phyloP scores from a whole-genome alignment of 1,140 invertebrate genomes.

The Drosophila asahinai region DNA sequence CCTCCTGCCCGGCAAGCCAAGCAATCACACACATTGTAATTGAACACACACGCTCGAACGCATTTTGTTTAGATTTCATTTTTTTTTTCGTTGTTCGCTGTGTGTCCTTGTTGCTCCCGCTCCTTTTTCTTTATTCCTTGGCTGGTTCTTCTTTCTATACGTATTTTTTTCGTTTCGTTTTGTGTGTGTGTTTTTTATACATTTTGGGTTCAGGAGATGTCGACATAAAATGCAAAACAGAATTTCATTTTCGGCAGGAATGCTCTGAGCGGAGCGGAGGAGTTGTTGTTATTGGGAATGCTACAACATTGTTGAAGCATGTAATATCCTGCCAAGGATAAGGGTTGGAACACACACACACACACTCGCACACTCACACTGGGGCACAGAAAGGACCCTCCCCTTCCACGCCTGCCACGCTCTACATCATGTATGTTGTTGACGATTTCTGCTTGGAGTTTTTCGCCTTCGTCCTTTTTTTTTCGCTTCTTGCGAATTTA shows the following conservation, averaged over 20 bases:
- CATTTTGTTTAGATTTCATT: constrained; percentile 84
- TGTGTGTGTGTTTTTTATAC: constrained; percentile 47
- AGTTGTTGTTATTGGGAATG: constrained; percentile 79
- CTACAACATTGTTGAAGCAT: constrained; percentile 84
- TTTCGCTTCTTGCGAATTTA: constrained; percentile 75
- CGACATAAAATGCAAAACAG: constrained; percentile 84
- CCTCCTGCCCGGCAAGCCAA: constrained; percentile 47
- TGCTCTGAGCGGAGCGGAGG: constrained; percentile 54
- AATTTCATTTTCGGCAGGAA: constrained; percentile 84
- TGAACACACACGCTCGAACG: constrained; percentile 84
- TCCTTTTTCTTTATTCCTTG: constrained; percentile 52
- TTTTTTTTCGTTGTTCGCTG: constrained; percentile 38
- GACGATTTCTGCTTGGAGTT: constrained; percentile 77
- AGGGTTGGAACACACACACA: constrained; percentile 72
- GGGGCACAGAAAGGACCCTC: constrained; percentile 35
- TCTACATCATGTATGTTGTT: constrained; percentile 67
- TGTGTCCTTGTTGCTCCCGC: constrained; percentile 49
- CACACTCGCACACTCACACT: constrained; percentile 38
- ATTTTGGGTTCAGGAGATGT: constrained; percentile 79
- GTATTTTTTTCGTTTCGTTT: constrained; percentile 23
- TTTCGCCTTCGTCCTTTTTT: constrained; percentile 29
- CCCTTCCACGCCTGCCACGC: constrained; percentile 24
- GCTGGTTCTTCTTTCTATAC: constrained; percentile 33
- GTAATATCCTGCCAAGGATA: constrained; percentile 83
- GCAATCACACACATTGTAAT: constrained; percentile 85